These are phyloP conservation scores for Diaperis boleti DNA, from an alignment of 2,888 invertebrate genomes.

Conservation along the genomic window DNA sequence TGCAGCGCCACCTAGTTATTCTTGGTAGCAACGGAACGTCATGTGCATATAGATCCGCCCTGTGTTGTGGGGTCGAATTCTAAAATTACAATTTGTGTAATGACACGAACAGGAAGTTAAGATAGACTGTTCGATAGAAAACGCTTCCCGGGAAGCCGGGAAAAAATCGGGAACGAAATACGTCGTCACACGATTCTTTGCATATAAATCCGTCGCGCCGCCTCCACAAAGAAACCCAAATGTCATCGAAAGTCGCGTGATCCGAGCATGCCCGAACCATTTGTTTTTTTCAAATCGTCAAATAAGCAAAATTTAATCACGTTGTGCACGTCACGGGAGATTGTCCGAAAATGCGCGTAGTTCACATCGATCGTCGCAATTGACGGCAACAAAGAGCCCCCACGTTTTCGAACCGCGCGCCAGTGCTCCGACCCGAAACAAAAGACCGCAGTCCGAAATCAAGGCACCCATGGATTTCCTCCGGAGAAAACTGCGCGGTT, in stretches of 20 bases:
- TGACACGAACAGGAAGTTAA: too few relatives aligned
- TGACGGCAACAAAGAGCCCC: conserved; percentile 8
- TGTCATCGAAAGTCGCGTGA: conserved; percentile 23
- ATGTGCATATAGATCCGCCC: too few relatives aligned
- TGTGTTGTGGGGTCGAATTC: too few relatives aligned
- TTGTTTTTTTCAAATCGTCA: conserved; percentile 29
- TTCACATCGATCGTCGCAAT: conserved; percentile 21
- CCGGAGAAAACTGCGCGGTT: conserved; percentile 36
- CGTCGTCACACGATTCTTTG: too few relatives aligned
- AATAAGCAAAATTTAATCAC: conserved; percentile 39
- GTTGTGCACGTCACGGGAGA: conserved; percentile 27
- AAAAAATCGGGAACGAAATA: too few relatives aligned
- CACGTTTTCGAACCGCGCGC: background rate
- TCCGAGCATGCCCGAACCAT: conserved; percentile 16
- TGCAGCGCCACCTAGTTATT: too few relatives aligned
- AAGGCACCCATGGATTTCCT: conserved; percentile 39
- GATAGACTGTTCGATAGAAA: too few relatives aligned
- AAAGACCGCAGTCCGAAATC: conserved; percentile 1
- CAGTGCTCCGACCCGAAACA: background rate
- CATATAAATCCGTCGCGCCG: too few relatives aligned
- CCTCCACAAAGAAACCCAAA: too few relatives aligned
- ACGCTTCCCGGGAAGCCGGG: too few relatives aligned
- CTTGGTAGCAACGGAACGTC: too few relatives aligned
- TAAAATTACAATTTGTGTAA: too few relatives aligned
- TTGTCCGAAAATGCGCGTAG: conserved; percentile 40